phyloP scores from a whole-genome alignment of 1,140 invertebrate genomes.

The Chironomus striatipennis region DNA sequence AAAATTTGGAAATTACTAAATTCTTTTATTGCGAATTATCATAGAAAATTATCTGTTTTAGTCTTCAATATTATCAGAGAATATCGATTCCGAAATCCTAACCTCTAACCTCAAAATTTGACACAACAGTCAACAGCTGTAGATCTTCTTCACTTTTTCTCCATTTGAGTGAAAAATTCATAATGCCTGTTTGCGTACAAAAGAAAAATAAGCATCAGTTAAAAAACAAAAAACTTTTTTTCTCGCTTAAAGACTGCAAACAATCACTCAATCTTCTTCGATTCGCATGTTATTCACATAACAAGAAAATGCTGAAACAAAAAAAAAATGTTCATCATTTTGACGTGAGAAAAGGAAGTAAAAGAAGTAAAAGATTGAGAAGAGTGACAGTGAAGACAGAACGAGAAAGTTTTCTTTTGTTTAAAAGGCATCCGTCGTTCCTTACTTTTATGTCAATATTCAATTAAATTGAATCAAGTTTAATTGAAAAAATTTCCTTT shows the following conservation, averaged over 20 bases:
- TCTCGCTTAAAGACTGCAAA: not conserved
- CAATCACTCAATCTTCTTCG: conserved; percentile 12
- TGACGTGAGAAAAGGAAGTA: not conserved
- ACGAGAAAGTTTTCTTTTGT: not conserved
- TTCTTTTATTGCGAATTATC: too few relatives aligned
- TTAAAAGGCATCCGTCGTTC: not conserved
- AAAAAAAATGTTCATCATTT: not conserved
- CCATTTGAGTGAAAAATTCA: not conserved
- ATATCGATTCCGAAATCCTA: too few relatives aligned
- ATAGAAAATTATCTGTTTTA: too few relatives aligned
- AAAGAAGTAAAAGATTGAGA: not conserved
- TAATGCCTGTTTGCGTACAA: not conserved
- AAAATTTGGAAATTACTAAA: too few relatives aligned
- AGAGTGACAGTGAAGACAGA: too few relatives aligned
- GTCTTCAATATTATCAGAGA: too few relatives aligned
- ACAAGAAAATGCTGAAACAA: too few relatives aligned
- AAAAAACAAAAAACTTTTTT: too few relatives aligned
- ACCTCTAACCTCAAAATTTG: too few relatives aligned
- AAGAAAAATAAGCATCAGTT: not conserved
- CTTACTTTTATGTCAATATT: not conserved
- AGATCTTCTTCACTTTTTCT: too few relatives aligned
- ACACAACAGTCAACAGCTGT: too few relatives aligned
- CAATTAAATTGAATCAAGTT: conserved; percentile 14
- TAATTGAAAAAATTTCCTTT: not conserved
- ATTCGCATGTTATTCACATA: not conserved